phyloP scores from a whole-genome alignment of 2,888 invertebrate genomes.

The Steromphala cineraria region DNA sequence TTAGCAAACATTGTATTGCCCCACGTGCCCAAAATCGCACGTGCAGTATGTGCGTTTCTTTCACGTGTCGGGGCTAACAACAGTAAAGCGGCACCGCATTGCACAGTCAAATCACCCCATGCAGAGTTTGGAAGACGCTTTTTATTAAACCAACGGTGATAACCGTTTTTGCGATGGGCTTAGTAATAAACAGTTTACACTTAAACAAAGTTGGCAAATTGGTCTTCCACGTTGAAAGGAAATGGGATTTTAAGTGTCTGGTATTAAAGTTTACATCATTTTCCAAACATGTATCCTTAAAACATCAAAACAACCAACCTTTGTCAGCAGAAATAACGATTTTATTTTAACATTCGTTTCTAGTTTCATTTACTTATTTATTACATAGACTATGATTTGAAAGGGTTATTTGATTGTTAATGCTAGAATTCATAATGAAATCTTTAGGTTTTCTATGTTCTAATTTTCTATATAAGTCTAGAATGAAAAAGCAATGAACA shows the following conservation, averaged over 20 bases:
- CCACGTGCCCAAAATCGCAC: neutral
- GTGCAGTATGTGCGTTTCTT: neutral
- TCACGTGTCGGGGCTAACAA: neutral
- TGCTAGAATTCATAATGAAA: too few relatives aligned
- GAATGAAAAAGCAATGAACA: too few relatives aligned
- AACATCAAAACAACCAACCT: too few relatives aligned
- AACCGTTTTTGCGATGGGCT: neutral
- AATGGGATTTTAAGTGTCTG: neutral
- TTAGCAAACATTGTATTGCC: constrained; percentile 14
- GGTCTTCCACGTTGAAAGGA: neutral
- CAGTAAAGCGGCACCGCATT: neutral
- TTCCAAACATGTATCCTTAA: too few relatives aligned
- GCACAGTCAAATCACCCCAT: neutral
- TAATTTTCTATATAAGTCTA: too few relatives aligned
- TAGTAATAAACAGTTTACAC: neutral
- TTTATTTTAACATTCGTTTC: too few relatives aligned
- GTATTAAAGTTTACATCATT: too few relatives aligned
- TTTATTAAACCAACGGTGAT: neutral
- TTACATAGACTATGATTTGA: too few relatives aligned
- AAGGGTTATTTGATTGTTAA: too few relatives aligned
- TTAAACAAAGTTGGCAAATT: constrained; percentile 17
- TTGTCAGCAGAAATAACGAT: too few relatives aligned
- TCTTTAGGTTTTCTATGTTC: too few relatives aligned
- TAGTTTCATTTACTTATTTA: too few relatives aligned
- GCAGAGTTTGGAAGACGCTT: neutral